Percentiles rank a stretch among this genome's conserved stretches.
Conservation (phyloP, 2,797 vertebrate genomes). For the Etheostoma perlongum region DNA sequence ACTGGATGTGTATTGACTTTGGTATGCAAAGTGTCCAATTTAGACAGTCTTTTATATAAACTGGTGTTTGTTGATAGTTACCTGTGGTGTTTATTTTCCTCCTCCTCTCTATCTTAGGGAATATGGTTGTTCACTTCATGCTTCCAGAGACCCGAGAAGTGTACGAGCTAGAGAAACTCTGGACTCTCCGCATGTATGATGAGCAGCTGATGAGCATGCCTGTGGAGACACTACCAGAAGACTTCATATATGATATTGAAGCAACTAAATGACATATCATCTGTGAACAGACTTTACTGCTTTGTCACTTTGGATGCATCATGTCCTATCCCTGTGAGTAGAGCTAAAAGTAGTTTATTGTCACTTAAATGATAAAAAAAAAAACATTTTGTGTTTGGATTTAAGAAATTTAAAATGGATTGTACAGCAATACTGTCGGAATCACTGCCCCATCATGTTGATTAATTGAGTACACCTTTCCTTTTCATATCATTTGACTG, state of each 20-base stretch:
- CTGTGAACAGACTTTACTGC: not conserved
- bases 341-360: not conserved
- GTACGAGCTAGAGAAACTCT: slow-evolving; percentile 95
- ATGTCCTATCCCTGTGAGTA: not conserved
- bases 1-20: slow-evolving; percentile 98
- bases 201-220: slow-evolving; percentile 90
- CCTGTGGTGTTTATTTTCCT: not conserved
- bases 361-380: not conserved
- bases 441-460: not conserved
- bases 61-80: not conserved
- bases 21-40: slow-evolving; percentile 82
- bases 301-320: not conserved
- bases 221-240: slow-evolving; percentile 87
- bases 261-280: slow-evolving; percentile 65
- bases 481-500: not conserved
- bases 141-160: slow-evolving; percentile 90
- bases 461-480: not conserved
- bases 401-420: not conserved
- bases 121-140: slow-evolving; percentile 95
- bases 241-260: slow-evolving; percentile 88
- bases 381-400: not conserved
- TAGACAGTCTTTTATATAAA: not conserved
- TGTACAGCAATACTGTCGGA: not conserved
- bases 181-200: slow-evolving; percentile 91
- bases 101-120: slow-evolving; percentile 79